phyloP scores from a whole-genome alignment of 2,888 invertebrate genomes.

The Cephus sareptanus region DNA sequence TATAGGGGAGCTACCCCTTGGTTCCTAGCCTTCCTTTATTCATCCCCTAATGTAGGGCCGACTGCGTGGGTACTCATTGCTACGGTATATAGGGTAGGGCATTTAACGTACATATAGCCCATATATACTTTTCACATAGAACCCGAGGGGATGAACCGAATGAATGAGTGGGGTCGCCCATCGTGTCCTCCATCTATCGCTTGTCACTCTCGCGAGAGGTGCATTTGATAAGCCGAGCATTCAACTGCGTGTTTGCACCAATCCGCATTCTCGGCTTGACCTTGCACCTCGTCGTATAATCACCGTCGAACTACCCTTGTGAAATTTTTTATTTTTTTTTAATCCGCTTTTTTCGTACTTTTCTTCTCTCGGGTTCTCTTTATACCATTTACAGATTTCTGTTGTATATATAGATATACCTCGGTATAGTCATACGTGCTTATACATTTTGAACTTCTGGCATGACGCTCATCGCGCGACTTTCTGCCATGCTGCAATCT shows the following conservation, averaged over 20 bases:
- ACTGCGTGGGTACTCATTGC: conserved; percentile 24
- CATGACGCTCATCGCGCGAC: neutral
- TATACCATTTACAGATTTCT: neutral
- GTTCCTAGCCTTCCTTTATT: conserved; percentile 42
- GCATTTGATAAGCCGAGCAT: neutral
- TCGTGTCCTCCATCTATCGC: conserved; percentile 12
- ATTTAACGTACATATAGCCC: conserved; percentile 31
- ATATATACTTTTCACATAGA: conserved; percentile 9
- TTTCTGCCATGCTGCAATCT: conserved; percentile 40
- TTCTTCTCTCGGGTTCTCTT: neutral
- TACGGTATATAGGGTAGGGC: conserved; percentile 33
- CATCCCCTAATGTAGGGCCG: conserved; percentile 49
- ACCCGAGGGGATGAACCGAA: conserved; percentile 22
- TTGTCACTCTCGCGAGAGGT: conserved; percentile 9
- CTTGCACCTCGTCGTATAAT: neutral
- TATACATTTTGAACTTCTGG: neutral
- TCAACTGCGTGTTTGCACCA: neutral
- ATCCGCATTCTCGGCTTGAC: neutral
- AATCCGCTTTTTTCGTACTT: neutral
- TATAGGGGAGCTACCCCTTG: conserved; percentile 20
- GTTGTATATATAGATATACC: neutral
- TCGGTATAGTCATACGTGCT: neutral
- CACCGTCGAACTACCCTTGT: neutral
- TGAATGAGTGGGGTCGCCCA: conserved; percentile 25
- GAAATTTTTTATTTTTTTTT: neutral